Evolutionary conservation across 2,797 vertebrate genomes (phyloP).

Genomic region (Cetoscarus ocellatus): DNA sequence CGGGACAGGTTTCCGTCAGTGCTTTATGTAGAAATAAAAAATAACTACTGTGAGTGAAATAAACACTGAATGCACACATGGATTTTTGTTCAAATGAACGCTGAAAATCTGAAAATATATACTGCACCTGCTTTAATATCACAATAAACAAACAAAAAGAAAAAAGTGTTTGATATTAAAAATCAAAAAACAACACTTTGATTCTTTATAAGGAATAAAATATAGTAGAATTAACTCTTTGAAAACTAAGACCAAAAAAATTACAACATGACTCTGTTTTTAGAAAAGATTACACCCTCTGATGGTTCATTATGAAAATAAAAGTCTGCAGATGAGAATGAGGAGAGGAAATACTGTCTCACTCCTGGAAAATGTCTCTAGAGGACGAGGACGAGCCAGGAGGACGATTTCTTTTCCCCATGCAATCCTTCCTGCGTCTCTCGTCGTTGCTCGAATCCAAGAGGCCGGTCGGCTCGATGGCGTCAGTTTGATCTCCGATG

Average conservation of each 20-base stretch:
- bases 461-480: constrained; percentile 51
- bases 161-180: constrained; percentile 39
- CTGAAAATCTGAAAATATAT: constrained; percentile 42
- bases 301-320: constrained; percentile 60
- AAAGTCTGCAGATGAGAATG: constrained; percentile 67
- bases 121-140: constrained; percentile 35
- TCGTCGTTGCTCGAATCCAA: constrained; percentile 25
- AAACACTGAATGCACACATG: constrained; percentile 35
- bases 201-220: constrained; percentile 65
- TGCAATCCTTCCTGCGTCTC: constrained; percentile 49
- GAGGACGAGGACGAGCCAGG: constrained; percentile 60
- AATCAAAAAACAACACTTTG: constrained; percentile 63
- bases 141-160: constrained; percentile 54
- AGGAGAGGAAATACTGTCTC: constrained; percentile 73
- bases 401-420: constrained; percentile 32
- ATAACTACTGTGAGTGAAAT: not conserved
- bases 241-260: constrained; percentile 80
- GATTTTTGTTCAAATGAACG: constrained; percentile 31
- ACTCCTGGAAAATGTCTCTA: constrained; percentile 66
- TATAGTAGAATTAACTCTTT: constrained; percentile 61
- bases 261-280: constrained; percentile 39
- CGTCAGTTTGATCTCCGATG: constrained; percentile 33
- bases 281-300: constrained; percentile 40
- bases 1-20: constrained; percentile 7
- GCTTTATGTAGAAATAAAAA: constrained; percentile 18